These are phyloP conservation scores for Pseudorhombus dupliciocellatus DNA, from an alignment of 2,113 vertebrate genomes.

Conservation along the genomic window DNA sequence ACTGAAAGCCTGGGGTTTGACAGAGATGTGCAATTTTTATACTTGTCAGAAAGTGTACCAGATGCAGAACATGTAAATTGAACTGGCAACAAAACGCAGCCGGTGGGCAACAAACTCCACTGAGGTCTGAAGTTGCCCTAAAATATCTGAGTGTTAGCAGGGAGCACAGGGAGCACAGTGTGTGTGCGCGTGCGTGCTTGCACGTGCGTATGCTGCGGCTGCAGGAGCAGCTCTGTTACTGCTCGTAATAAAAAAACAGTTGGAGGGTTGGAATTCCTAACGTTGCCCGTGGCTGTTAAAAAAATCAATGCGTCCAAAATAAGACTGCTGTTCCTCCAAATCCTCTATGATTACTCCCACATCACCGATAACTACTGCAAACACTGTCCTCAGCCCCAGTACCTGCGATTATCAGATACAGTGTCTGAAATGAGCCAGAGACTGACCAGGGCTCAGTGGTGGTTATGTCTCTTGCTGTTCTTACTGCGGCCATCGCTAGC, in stretches of 20 bases:
- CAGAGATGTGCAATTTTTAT: constrained; percentile 66
- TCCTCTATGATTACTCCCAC: constrained; percentile 62
- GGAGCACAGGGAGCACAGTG: constrained; percentile 35
- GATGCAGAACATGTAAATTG: constrained; percentile 75
- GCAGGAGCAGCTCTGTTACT: constrained; percentile 47
- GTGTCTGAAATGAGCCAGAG: constrained; percentile 36
- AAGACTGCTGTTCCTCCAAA: constrained; percentile 57
- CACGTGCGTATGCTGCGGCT: constrained; percentile 33
- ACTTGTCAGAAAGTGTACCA: constrained; percentile 70
- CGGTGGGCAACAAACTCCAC: constrained; percentile 45
- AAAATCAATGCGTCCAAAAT: constrained; percentile 70
- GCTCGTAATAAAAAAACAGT: constrained; percentile 17
- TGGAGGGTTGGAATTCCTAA: constrained; percentile 37
- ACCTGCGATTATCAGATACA: constrained; percentile 31
- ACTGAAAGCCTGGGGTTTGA: constrained; percentile 67
- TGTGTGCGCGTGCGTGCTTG: constrained; percentile 38
- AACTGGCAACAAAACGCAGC: constrained; percentile 67
- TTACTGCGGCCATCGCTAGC: constrained; percentile 27
- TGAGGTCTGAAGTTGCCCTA: constrained; percentile 29
- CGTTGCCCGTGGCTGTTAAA: constrained; percentile 48
- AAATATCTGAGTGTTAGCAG: constrained; percentile 54
- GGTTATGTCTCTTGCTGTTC: too few species aligned
- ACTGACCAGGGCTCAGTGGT: constrained; percentile 4
- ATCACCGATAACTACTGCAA: constrained; percentile 59
- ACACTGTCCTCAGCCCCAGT: constrained; percentile 39